A percentile compares a stretch with the other conserved stretches of the same genome.
Conservation (phyloP, 2,888 invertebrate genomes). For the Iphiclides podalirius region DNA sequence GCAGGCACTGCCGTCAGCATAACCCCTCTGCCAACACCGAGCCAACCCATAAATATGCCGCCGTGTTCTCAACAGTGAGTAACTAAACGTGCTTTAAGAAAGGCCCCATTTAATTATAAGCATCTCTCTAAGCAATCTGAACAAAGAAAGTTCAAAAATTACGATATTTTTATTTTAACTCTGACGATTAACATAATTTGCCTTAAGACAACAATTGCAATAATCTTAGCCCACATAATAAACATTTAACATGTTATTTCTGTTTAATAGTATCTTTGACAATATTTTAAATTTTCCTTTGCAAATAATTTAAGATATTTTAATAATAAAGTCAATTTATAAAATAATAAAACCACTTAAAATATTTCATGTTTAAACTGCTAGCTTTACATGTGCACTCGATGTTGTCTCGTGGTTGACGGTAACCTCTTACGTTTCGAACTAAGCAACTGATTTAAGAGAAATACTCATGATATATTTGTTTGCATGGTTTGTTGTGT, state of each 20-base stretch:
- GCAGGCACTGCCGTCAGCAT: conserved; percentile 70
- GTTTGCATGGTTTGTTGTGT: conserved; percentile 77
- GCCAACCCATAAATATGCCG: conserved; percentile 52
- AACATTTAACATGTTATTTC: too few relatives aligned
- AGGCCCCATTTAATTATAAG: too few relatives aligned
- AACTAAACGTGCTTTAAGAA: conserved; percentile 18
- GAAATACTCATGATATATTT: conserved; percentile 59
- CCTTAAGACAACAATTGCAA: too few relatives aligned
- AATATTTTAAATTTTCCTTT: too few relatives aligned
- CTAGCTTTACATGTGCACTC: conserved; percentile 10
- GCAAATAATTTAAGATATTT: too few relatives aligned
- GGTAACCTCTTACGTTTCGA: conserved; percentile 3
- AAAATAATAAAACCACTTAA: conserved; percentile 1
- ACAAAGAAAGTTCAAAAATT: too few relatives aligned
- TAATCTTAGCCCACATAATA: too few relatives aligned
- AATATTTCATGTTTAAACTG: background rate
- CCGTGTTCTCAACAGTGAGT: conserved; percentile 74
- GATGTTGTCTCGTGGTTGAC: conserved; percentile 17
- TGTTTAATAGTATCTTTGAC: too few relatives aligned
- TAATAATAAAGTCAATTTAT: too few relatives aligned
- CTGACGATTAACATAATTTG: too few relatives aligned
- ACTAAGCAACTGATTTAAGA: conserved; percentile 29
- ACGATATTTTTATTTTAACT: too few relatives aligned
- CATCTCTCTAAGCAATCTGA: too few relatives aligned
- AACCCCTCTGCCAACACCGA: conserved; percentile 54